phyloP scores from a whole-genome alignment of 2,113 vertebrate species.

The Anseranas semipalmata region DNA sequence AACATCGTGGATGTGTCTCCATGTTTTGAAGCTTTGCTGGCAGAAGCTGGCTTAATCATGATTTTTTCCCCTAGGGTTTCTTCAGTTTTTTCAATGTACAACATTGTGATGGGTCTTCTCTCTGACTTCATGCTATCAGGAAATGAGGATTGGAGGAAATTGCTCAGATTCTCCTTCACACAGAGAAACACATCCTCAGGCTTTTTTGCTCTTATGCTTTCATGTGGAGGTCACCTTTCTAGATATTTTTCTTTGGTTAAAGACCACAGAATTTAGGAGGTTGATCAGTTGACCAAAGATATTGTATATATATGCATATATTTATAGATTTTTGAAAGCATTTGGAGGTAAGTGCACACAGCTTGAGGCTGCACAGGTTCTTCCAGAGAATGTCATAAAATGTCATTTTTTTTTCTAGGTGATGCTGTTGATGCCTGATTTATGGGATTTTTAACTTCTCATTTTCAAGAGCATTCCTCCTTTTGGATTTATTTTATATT shows the following conservation, averaged over 20 bases:
- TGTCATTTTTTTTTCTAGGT: conserved; percentile 67
- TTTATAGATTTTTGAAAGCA: conserved; percentile 47
- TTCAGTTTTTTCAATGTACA: conserved; percentile 71
- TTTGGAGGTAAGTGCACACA: conserved; percentile 67
- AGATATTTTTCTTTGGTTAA: conserved; percentile 65
- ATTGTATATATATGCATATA: not conserved
- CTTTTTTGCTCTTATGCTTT: conserved; percentile 64
- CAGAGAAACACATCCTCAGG: conserved; percentile 72
- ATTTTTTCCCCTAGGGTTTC: conserved; percentile 63
- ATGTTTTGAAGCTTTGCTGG: conserved; percentile 79
- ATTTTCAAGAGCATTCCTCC: conserved; percentile 59
- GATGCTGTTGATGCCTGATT: conserved; percentile 57
- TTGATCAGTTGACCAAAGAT: conserved; percentile 66
- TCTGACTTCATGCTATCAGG: conserved; percentile 75
- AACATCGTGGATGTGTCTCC: conserved; percentile 78
- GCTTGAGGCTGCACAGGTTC: conserved; percentile 64
- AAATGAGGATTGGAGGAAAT: conserved; percentile 78
- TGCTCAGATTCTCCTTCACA: conserved; percentile 76
- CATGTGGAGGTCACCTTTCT: conserved; percentile 75
- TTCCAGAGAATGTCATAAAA: conserved; percentile 71
- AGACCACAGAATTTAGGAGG: conserved; percentile 66
- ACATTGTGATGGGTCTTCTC: conserved; percentile 76
- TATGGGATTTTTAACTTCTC: conserved; percentile 61
- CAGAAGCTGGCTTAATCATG: conserved; percentile 73
- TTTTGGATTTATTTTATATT: conserved; percentile 59